phyloP scores from a whole-genome alignment of 1,140 invertebrate genomes.

The Pygmarrhopalites habei region DNA sequence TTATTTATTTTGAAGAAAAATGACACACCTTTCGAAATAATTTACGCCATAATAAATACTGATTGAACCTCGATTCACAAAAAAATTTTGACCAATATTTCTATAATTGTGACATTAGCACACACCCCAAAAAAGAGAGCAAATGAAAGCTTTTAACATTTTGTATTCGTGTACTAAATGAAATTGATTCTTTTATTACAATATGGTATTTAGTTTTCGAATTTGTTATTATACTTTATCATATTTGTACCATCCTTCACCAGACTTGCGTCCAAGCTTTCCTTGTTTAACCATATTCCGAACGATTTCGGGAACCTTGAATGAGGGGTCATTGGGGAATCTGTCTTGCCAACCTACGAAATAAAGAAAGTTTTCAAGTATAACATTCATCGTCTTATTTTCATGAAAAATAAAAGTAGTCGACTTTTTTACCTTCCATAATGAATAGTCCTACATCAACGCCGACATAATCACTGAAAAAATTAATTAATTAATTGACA shows the following conservation, averaged over 20 bases:
- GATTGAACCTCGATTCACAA: too few species aligned
- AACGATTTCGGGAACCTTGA: slow-evolving; percentile 57
- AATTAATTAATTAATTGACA: too few species aligned
- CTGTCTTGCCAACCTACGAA: slow-evolving; percentile 69
- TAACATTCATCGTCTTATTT: neutral
- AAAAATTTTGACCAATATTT: too few species aligned
- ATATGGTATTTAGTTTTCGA: slow-evolving; percentile 40
- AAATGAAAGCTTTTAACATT: too few species aligned
- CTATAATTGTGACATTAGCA: too few species aligned
- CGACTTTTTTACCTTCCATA: slow-evolving; percentile 20
- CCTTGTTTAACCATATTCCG: slow-evolving; percentile 69
- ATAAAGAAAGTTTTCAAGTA: neutral
- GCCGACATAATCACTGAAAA: too few species aligned
- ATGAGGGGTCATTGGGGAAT: slow-evolving; percentile 67
- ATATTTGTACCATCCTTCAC: slow-evolving; percentile 83
- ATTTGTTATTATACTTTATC: too few species aligned
- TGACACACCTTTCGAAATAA: too few species aligned
- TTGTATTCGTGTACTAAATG: too few species aligned
- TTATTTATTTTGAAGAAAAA: too few species aligned
- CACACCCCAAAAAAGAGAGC: too few species aligned
- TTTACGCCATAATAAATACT: too few species aligned
- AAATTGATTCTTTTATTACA: slow-evolving; percentile 1
- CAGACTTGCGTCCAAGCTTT: slow-evolving; percentile 73
- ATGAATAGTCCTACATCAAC: slow-evolving; percentile 49
- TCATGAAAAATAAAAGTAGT: neutral